These are phyloP conservation scores for Cotesia glomerata DNA, from an alignment of 1,140 invertebrate genomes.

Conservation along the genomic window DNA sequence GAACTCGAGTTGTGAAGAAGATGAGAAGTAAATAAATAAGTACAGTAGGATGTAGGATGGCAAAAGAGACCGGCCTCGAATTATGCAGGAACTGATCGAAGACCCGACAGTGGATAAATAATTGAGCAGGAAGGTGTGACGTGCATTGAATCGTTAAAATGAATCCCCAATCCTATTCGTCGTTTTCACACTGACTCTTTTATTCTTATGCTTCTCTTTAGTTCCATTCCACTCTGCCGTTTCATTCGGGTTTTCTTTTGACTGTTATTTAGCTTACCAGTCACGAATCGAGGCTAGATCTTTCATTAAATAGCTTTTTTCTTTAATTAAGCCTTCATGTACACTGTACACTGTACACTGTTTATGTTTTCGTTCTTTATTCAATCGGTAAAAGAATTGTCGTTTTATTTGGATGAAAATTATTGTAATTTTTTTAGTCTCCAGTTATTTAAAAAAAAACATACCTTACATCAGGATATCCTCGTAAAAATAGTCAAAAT, in stretches of 20 bases:
- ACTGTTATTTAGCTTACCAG: background rate
- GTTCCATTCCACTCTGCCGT: background rate
- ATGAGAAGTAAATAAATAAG: background rate
- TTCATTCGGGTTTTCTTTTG: too few species aligned
- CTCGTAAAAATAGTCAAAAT: too few species aligned
- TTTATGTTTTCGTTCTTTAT: background rate
- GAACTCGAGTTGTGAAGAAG: background rate
- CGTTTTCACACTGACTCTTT: background rate
- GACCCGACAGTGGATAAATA: conserved; percentile 7
- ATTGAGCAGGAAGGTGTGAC: conserved; percentile 10
- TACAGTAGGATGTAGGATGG: background rate
- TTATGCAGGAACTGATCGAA: conserved; percentile 11
- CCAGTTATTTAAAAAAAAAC: too few species aligned
- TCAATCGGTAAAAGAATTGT: too few species aligned
- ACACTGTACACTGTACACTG: background rate
- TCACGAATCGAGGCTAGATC: conserved; percentile 9
- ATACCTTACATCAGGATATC: too few species aligned
- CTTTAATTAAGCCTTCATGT: background rate
- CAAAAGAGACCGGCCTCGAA: conserved; percentile 5
- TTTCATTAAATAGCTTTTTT: background rate
- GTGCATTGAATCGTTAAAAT: conserved; percentile 4
- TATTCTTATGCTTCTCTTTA: background rate
- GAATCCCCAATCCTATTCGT: background rate
- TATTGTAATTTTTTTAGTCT: too few species aligned
- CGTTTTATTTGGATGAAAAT: too few species aligned